phyloP scores from a whole-genome alignment of 2,113 vertebrate species.

The Ictalurus furcatus region DNA sequence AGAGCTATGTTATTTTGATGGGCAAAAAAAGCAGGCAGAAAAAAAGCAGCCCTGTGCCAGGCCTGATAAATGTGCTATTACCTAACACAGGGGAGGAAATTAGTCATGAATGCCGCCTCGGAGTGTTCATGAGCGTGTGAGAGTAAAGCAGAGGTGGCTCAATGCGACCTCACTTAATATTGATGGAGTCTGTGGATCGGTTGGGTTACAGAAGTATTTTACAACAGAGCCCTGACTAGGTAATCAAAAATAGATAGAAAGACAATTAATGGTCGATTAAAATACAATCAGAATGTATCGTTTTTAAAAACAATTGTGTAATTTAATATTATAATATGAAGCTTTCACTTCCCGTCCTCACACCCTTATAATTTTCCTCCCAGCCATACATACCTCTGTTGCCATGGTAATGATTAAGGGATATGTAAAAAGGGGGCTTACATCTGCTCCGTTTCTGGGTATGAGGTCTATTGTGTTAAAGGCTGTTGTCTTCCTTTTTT shows the following conservation, averaged over 20 bases:
- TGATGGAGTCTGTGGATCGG: constrained; percentile 26
- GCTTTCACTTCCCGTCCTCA: background rate
- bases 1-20: constrained; percentile 47
- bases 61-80: constrained; percentile 61
- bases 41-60: constrained; percentile 23
- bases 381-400: constrained; percentile 54
- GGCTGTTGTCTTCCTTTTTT: constrained; percentile 15
- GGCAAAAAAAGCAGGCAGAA: constrained; percentile 47
- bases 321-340: background rate
- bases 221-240: background rate
- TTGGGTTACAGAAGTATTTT: background rate
- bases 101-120: constrained; percentile 58
- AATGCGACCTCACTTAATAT: constrained; percentile 32
- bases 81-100: constrained; percentile 60
- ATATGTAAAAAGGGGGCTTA: constrained; percentile 25
- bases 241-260: background rate
- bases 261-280: background rate
- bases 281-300: background rate
- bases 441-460: constrained; percentile 23
- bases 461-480: constrained; percentile 25
- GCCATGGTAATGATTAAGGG: constrained; percentile 65
- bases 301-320: background rate
- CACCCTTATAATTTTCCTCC: background rate
- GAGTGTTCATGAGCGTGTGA: constrained; percentile 31
- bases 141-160: constrained; percentile 32